Base-by-base conservation (phyloP, 2,113 vertebrate genomes). In the Calonectris borealis region DNA sequence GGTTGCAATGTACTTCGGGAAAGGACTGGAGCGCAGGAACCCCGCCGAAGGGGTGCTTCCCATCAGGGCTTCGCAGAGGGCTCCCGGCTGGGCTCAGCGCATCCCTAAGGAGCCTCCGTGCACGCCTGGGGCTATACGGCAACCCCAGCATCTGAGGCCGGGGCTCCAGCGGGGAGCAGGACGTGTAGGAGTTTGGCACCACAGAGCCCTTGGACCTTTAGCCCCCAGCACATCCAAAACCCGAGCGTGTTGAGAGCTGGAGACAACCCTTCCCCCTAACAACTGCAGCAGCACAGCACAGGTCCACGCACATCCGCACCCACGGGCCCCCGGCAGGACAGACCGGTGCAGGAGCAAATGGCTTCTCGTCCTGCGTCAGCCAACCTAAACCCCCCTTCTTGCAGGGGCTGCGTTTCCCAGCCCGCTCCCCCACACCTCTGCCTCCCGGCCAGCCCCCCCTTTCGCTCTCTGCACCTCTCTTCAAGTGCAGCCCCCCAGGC, bases 61-160 rank as follows among this genome's bases (percentile, higher is more conserved):
- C 9, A 1, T 48, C 24, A 48, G 62, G 46, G 22, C 46, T 77
- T 40, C 1, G 11, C 40, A 11, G 7, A 7, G 6, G n/a, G 54
- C 40, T 62, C 61, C 40, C 49, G 48, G 29, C 15, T 34, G 36
- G 26, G 42, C 24, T 49, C 10, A 24, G 62, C 12, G 8, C 54
- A 61, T 24, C 61, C 46, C 46, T 40, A 48, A 16, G n/a, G 55
- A 49, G 4, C 6, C 24, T 36, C n/a, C 0, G 15, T 14, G 26
- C 26, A 12, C 2, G 4, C 3, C 49, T 1, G 2, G 40, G 13
- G 29, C 26, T 80, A 7, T 25, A 31, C 3, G 1, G 70, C 36
- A 68, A 34, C 29, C 26, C 25, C 34, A 14, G 34, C 7, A 29
- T 16, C 20, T 27, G n/a, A 55, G n/a, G 11, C 55, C 1, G 1